Evolutionary conservation across 2,888 invertebrate genomes (phyloP).

Genomic region (Metallyticus violacea): DNA sequence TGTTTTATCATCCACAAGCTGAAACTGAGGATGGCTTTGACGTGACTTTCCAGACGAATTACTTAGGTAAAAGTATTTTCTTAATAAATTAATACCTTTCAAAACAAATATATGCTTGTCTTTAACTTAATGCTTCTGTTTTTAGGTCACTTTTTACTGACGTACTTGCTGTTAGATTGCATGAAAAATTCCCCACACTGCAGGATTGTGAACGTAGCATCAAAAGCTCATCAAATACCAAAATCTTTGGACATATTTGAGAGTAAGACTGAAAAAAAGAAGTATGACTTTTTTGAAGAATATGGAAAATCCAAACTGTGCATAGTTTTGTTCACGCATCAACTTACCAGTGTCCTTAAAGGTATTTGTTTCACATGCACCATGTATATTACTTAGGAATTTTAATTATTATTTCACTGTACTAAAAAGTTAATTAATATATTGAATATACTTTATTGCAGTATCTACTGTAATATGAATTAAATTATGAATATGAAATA

Average conservation of each 20-base stretch:
- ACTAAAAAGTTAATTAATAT: too few species aligned
- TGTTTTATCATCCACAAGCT: slow-evolving; percentile 52
- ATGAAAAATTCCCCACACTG: slow-evolving; percentile 45
- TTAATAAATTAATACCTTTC: too few species aligned
- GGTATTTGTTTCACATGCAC: not conserved
- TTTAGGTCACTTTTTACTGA: slow-evolving; percentile 48
- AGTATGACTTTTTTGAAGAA: slow-evolving; percentile 41
- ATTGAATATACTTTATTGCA: too few species aligned
- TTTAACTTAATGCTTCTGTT: not conserved
- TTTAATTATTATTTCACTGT: not conserved
- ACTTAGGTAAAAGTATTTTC: slow-evolving; percentile 47
- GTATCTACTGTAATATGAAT: too few species aligned
- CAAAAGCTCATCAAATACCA: slow-evolving; percentile 45
- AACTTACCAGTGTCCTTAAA: slow-evolving; percentile 42
- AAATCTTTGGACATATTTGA: slow-evolving; percentile 28
- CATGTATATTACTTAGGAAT: not conserved
- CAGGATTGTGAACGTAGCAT: slow-evolving; percentile 51
- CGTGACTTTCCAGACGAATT: slow-evolving; percentile 55
- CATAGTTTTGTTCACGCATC: slow-evolving; percentile 44
- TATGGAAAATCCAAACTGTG: slow-evolving; percentile 48
- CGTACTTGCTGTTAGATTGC: slow-evolving; percentile 48
- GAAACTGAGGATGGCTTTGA: slow-evolving; percentile 53
- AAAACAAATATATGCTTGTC: too few species aligned
- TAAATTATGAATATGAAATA: too few species aligned
- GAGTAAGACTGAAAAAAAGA: not conserved